Percentiles rank a stretch among this genome's conserved stretches.
Evolutionary conservation across 2,113 vertebrate species (phyloP).

Genomic region (Pithys albifrons): DNA sequence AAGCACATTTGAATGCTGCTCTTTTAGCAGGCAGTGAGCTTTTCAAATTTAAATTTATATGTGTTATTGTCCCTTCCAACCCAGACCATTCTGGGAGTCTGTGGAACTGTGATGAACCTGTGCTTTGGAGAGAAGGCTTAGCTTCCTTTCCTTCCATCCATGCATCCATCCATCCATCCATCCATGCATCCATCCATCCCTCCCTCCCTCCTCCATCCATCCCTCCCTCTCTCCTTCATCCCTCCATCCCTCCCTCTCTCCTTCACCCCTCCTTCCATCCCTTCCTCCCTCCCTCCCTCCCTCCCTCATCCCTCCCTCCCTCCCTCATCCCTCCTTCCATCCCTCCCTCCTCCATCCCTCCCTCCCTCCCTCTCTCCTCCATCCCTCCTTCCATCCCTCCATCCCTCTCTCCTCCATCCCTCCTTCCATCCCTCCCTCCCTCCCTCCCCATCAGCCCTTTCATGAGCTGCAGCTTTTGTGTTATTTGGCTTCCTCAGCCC

Average conservation of each 20-base stretch:
- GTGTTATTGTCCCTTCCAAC: neutral
- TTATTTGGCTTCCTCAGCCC: neutral
- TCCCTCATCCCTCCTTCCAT: neutral
- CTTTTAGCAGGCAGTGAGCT: neutral
- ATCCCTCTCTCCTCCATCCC: neutral
- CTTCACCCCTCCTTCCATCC: neutral
- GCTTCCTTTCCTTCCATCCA: neutral
- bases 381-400: neutral
- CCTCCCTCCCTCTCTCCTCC: neutral
- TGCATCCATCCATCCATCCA: neutral
- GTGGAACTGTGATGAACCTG: neutral
- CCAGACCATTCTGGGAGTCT: neutral
- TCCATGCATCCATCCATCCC: neutral
- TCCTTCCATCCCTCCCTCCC: too few species aligned
- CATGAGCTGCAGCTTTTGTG: neutral
- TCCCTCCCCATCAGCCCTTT: neutral
- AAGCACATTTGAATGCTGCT: neutral
- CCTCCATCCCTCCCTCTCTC: neutral
- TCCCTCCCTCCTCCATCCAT: neutral
- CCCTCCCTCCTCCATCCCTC: neutral
- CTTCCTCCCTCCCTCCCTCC: too few species aligned
- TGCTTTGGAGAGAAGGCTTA: neutral
- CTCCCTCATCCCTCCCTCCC: neutral
- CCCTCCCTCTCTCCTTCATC: too few species aligned
- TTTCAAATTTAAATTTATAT: neutral